These are phyloP conservation scores for Rhinogobio ventralis DNA, from an alignment of 2,797 vertebrate species.

Conservation along the genomic window DNA sequence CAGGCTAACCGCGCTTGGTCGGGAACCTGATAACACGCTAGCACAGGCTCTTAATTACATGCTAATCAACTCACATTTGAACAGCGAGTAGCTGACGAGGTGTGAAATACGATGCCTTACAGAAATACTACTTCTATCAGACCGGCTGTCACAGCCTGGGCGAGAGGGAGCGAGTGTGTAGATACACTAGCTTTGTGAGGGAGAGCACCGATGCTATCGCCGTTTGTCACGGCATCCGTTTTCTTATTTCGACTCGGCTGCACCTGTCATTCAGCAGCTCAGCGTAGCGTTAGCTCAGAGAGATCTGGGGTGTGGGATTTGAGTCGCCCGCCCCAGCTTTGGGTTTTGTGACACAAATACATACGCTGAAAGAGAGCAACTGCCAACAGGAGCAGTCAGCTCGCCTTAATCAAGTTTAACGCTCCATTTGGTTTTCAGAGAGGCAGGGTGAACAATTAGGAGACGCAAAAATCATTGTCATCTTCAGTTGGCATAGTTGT, in stretches of 20 bases:
- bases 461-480: slow-evolving; percentile 67
- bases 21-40: slow-evolving; percentile 70
- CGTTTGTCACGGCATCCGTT: slow-evolving; percentile 63
- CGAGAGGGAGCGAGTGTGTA: slow-evolving; percentile 37
- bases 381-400: slow-evolving; percentile 60
- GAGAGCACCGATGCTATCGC: slow-evolving; percentile 71
- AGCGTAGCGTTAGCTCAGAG: slow-evolving; percentile 66
- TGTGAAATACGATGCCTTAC: slow-evolving; percentile 75
- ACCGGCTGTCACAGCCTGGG: slow-evolving; percentile 42
- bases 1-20: slow-evolving; percentile 64
- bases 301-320: slow-evolving; percentile 36
- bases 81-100: slow-evolving; percentile 73
- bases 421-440: slow-evolving; percentile 69
- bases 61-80: slow-evolving; percentile 74
- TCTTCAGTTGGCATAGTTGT: slow-evolving; percentile 61
- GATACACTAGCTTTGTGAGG: slow-evolving; percentile 49
- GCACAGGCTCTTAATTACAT: slow-evolving; percentile 74
- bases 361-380: slow-evolving; percentile 26
- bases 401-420: slow-evolving; percentile 77
- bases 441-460: slow-evolving; percentile 54
- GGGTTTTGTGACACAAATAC: slow-evolving; percentile 47
- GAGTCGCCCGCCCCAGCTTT: slow-evolving; percentile 23
- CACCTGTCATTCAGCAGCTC: slow-evolving; percentile 79
- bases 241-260: slow-evolving; percentile 74
- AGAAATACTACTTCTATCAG: slow-evolving; percentile 55